Conservation (phyloP, 2,888 invertebrate genomes). For the Odontomyia ornata region DNA sequence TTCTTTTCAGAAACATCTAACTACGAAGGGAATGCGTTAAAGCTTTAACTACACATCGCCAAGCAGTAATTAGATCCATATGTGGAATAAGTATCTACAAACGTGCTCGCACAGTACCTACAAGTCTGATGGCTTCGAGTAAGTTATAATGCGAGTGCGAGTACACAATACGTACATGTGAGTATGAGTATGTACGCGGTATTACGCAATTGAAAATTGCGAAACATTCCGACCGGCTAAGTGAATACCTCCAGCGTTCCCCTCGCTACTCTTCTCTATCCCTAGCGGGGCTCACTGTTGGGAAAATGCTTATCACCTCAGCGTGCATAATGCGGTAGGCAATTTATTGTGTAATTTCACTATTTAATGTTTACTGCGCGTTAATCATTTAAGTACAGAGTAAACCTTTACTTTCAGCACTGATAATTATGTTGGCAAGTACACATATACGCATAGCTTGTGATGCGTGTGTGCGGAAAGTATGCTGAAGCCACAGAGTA, state of each 20-base stretch:
- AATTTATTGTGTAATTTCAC: constrained; percentile 39
- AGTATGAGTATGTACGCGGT: constrained; percentile 13
- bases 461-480: no score
- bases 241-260: not conserved
- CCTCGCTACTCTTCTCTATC: not conserved
- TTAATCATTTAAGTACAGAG: constrained; percentile 33
- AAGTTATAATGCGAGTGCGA: constrained; percentile 1
- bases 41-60: constrained; percentile 14
- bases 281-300: not conserved
- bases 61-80: constrained; percentile 34
- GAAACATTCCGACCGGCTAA: constrained; percentile 26
- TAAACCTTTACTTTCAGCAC: constrained; percentile 17
- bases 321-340: constrained; percentile 31
- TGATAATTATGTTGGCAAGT: not conserved
- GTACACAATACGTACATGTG: no score
- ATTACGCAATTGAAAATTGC: constrained; percentile 32
- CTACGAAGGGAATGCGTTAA: not conserved
- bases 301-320: constrained; percentile 19
- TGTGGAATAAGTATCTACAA: constrained; percentile 28
- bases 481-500: no score
- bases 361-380: constrained; percentile 20
- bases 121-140: no score
- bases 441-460: no score
- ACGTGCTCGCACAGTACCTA: no score
- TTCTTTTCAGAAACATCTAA: not conserved